phyloP scores from a whole-genome alignment of 2,797 vertebrate genomes.

The Euthynnus affinis region DNA sequence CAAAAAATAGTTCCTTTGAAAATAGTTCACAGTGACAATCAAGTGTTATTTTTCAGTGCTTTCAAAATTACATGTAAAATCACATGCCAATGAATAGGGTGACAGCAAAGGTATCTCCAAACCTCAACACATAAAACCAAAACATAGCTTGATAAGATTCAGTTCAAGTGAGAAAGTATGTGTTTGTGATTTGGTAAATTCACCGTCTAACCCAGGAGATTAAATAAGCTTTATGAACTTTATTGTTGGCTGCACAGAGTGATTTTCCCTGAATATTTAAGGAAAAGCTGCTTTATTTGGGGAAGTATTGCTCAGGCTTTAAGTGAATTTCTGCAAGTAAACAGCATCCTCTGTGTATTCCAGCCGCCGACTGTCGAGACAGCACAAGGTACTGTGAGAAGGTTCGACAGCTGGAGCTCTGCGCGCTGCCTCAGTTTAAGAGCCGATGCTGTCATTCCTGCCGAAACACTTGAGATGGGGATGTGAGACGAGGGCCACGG shows the following conservation, averaged over 20 bases:
- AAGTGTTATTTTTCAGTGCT: not conserved
- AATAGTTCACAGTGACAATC: too few relatives aligned
- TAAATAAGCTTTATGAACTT: not conserved
- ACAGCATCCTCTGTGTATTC: slow-evolving; percentile 21
- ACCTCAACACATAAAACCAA: not conserved
- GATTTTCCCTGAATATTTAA: not conserved
- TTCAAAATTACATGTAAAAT: not conserved
- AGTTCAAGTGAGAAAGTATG: too few relatives aligned
- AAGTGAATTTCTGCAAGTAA: not conserved
- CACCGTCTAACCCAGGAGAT: not conserved
- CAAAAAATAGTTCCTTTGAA: too few relatives aligned
- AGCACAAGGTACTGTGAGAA: slow-evolving; percentile 97
- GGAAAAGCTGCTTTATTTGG: not conserved
- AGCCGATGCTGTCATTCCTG: slow-evolving; percentile 96
- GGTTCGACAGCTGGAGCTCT: slow-evolving; percentile 95
- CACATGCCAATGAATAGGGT: too few relatives aligned
- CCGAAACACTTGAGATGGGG: slow-evolving; percentile 87
- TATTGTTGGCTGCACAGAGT: not conserved
- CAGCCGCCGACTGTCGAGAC: slow-evolving; percentile 92
- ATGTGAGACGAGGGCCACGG: not conserved
- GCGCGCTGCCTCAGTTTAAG: slow-evolving; percentile 93
- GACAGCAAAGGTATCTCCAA: not conserved
- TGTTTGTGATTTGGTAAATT: not conserved
- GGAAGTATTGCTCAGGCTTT: not conserved
- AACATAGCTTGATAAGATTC: not conserved